Conservation (phyloP, 2,797 vertebrate species). For the Botia kubotai region DNA sequence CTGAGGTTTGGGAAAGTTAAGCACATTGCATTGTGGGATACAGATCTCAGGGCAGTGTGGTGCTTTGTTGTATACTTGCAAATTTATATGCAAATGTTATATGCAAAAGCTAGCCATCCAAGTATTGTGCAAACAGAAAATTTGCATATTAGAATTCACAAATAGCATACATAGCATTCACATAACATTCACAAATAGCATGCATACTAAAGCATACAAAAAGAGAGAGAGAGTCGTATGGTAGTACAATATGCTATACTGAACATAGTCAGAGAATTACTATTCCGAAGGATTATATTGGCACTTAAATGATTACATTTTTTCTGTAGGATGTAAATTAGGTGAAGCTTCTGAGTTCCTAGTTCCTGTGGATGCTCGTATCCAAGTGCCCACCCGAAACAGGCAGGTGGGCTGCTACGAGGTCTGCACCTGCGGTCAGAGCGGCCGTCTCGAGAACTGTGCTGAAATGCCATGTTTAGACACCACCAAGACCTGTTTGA, state of each 20-base stretch:
- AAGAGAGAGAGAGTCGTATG: neutral
- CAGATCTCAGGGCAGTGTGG: no score
- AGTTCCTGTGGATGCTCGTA: conserved; percentile 88
- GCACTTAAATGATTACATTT: neutral
- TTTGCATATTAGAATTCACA: no score
- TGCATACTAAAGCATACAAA: no score
- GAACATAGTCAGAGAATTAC: neutral
- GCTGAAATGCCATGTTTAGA: conserved; percentile 90
- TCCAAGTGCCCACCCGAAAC: conserved; percentile 88
- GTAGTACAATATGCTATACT: neutral
- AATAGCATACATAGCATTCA: no score
- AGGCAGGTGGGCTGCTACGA: conserved; percentile 90
- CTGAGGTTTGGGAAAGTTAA: no score
- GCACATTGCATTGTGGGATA: no score
- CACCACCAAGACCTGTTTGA: conserved; percentile 85
- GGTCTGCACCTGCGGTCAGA: conserved; percentile 92
- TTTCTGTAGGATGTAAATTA: conserved; percentile 90
- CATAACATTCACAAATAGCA: no score
- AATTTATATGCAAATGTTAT: no score
- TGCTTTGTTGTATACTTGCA: no score
- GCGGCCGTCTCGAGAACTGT: conserved; percentile 93
- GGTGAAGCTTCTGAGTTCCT: conserved; percentile 97
- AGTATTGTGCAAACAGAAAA: no score
- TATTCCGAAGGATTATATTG: neutral
- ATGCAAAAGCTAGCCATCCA: no score